Base-by-base conservation (phyloP, 2,888 invertebrate species). In the Brachypalpus laphriformis region DNA sequence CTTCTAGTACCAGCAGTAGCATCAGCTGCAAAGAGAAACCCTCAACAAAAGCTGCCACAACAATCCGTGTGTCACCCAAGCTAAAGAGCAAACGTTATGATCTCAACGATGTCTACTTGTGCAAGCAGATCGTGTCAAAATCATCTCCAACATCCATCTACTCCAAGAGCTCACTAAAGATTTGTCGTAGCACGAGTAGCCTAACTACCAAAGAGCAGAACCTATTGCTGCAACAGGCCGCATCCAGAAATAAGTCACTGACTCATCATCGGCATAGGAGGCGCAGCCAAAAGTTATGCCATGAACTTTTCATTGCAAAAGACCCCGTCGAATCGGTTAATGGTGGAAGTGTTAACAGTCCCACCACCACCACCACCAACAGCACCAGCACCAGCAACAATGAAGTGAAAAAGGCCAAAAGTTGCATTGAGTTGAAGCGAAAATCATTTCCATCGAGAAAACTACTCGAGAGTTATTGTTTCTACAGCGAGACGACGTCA, bases 381-480 rank as follows among this genome's bases (percentile, higher is more conserved):
- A 47, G 14, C 22, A 47, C 11, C 18, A 42, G 20, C 54, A 40
- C 4, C n/a, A 47, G 11, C 16, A 57, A 5, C 6, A 34, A 25
- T 70, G 85, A 81, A 20, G 81, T 81, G 71, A 85, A 85, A 81
- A 85, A 85, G 66, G 57, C 85, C 66, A 81, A 76, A 66, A 76
- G 71, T 66, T 76, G 71, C 66, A 71, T 76, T 34, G 81, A 85
- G 65, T 49, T 76, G 47, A 85, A 85, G 66, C 75, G 85, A 71
- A 85, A 85, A 85, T 85, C 85, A 34, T 81, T 85, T 71, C 81
- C 85, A 85, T 81, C 85, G 51, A 66, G 66, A 66, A 85, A 85
- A 76, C 40, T 81, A 14, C 76, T 81, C 40, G 85, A 85, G 51
- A 85, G 65, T 71, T 85, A 81, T 81, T 80, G 71, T 37, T 83